These are phyloP conservation scores for Kuschelorhynchus macadamiae DNA, from an alignment of 2,888 invertebrate species.

Conservation along the genomic window DNA sequence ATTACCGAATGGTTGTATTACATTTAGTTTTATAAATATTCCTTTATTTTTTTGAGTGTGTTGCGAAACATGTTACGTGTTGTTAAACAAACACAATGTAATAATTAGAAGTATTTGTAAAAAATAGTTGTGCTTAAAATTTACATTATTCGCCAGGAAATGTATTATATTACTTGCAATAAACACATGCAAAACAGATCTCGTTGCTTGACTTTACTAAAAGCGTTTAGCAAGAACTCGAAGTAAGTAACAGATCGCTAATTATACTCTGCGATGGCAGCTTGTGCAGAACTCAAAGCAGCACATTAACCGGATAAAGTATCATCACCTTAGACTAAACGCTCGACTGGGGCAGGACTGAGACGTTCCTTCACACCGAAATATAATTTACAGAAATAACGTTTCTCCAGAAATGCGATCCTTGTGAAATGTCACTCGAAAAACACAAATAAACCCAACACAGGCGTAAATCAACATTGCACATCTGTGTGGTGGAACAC, in stretches of 20 bases:
- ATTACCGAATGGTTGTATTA: no score
- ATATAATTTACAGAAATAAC: conserved; percentile 48
- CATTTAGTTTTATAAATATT: no score
- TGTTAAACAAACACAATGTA: no score
- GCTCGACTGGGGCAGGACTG: conserved; percentile 42
- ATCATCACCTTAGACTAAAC: conserved; percentile 43
- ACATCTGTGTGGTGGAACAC: conserved; percentile 46
- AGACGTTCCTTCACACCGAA: conserved; percentile 39
- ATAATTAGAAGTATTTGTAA: no score
- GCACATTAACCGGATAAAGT: conserved; percentile 37
- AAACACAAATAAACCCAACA: conserved; percentile 46
- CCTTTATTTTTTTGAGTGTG: no score
- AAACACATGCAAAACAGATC: no score
- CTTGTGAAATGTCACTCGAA: conserved; percentile 46
- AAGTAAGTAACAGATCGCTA: conserved; percentile 7
- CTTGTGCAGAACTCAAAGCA: conserved; percentile 29
- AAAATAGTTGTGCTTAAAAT: no score
- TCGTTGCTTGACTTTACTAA: no score
- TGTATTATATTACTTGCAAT: no score
- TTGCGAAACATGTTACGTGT: no score
- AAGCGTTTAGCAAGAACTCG: no score
- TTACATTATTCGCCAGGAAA: no score
- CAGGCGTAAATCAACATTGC: conserved; percentile 45
- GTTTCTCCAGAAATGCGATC: conserved; percentile 46
- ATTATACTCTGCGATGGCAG: conserved; percentile 18